phyloP scores from a whole-genome alignment of 2,113 vertebrate species.

The Macaca mulatta region DNA sequence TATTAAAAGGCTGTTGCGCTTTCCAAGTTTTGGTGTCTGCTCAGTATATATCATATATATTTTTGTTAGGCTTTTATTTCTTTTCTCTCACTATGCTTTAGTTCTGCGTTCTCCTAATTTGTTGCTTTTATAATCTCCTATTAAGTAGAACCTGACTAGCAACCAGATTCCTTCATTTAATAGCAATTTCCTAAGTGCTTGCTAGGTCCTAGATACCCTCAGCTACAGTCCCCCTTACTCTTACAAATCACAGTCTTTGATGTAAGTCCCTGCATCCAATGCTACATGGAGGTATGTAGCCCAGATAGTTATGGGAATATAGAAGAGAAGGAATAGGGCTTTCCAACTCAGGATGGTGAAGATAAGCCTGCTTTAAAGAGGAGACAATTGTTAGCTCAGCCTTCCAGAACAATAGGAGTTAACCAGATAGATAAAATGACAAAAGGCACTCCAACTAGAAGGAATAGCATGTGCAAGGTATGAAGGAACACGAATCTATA shows the following conservation, averaged over 20 bases:
- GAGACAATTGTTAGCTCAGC: neutral
- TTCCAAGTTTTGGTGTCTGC: neutral
- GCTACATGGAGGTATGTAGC: neutral
- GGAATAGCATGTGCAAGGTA: neutral
- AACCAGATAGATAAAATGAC: conserved; percentile 34
- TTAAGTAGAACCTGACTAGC: conserved; percentile 1
- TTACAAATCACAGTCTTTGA: conserved; percentile 32
- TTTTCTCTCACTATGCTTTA: neutral
- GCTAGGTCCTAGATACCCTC: neutral
- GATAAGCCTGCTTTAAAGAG: neutral
- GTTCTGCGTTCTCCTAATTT: neutral
- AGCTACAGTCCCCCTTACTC: neutral
- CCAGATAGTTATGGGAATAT: neutral
- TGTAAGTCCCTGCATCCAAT: neutral
- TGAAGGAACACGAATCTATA: neutral
- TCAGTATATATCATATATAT: neutral
- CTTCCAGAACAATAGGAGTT: neutral
- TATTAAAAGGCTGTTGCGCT: neutral
- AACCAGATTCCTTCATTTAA: conserved; percentile 20
- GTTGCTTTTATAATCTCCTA: conserved; percentile 21
- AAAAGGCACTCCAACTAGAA: neutral
- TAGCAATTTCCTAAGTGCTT: conserved; percentile 18
- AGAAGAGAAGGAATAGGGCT: neutral
- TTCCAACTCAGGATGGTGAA: conserved; percentile 1
- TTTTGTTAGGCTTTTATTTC: conserved; percentile 25